A percentile compares a stretch with the other conserved stretches of the same genome.
Evolutionary conservation across 2,113 vertebrate species (phyloP).

Genomic region (Prionailurus viverrinus): DNA sequence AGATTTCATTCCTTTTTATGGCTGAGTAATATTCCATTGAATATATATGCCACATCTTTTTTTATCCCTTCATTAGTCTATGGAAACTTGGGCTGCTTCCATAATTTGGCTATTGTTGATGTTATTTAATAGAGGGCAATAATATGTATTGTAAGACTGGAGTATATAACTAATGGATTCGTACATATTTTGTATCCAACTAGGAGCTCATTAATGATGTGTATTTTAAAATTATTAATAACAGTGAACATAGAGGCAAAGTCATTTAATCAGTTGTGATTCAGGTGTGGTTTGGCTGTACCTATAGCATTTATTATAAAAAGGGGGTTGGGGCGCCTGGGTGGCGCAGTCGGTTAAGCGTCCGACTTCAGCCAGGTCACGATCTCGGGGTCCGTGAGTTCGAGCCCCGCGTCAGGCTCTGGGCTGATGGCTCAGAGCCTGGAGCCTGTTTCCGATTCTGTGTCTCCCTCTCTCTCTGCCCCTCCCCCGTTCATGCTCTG

Average conservation of each 20-base stretch:
- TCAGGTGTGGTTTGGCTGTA: neutral
- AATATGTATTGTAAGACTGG: neutral
- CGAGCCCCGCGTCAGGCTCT: no score
- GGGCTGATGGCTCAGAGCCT: no score
- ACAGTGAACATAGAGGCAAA: neutral
- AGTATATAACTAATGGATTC: neutral
- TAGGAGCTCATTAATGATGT: neutral
- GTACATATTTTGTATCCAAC: neutral
- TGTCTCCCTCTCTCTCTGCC: no score
- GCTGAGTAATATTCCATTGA: neutral
- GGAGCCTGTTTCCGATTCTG: no score
- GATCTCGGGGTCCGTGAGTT: no score
- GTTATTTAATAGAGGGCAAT: neutral
- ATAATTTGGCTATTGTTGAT: neutral
- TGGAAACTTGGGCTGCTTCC: neutral
- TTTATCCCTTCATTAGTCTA: no score
- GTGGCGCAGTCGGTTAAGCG: no score
- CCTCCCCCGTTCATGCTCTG: no score
- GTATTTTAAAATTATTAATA: neutral
- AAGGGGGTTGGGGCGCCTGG: neutral
- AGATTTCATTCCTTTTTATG: neutral
- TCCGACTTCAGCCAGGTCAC: no score
- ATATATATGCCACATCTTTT: neutral
- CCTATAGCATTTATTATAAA: neutral
- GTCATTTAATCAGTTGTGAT: neutral